These are phyloP conservation scores for Polietes domitor DNA, from an alignment of 2,888 invertebrate genomes.

Conservation along the genomic window DNA sequence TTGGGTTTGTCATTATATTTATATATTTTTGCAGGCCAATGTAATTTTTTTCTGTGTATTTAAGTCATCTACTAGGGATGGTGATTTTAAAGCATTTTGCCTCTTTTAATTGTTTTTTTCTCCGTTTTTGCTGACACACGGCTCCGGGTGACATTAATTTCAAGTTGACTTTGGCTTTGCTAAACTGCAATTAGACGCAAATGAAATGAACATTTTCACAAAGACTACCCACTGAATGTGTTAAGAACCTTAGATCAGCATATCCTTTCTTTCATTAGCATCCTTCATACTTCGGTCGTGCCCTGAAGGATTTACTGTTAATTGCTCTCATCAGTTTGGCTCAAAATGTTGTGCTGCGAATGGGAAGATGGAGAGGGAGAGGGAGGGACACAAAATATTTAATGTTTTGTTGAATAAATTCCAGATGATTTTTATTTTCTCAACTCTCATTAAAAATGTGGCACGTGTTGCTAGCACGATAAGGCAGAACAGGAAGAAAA, in stretches of 20 bases:
- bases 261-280: neutral
- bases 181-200: neutral
- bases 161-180: constrained; percentile 1
- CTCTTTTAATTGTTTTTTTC: too few relatives aligned
- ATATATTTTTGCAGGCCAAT: too few relatives aligned
- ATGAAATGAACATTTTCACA: neutral
- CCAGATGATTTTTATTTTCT: neutral
- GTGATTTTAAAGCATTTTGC: neutral
- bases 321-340: constrained; percentile 18
- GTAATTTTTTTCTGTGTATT: too few relatives aligned
- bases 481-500: neutral
- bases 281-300: neutral
- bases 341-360: too few relatives aligned
- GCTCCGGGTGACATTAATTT: neutral
- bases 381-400: neutral
- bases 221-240: neutral
- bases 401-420: neutral
- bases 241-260: neutral
- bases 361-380: neutral
- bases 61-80: neutral
- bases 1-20: too few relatives aligned
- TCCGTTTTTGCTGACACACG: neutral
- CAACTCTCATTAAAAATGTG: constrained; percentile 32
- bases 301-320: neutral
- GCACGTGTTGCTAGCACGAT: constrained; percentile 39